These are phyloP conservation scores for Archips crataeganus DNA, from an alignment of 2,888 invertebrate genomes.

Conservation along the genomic window DNA sequence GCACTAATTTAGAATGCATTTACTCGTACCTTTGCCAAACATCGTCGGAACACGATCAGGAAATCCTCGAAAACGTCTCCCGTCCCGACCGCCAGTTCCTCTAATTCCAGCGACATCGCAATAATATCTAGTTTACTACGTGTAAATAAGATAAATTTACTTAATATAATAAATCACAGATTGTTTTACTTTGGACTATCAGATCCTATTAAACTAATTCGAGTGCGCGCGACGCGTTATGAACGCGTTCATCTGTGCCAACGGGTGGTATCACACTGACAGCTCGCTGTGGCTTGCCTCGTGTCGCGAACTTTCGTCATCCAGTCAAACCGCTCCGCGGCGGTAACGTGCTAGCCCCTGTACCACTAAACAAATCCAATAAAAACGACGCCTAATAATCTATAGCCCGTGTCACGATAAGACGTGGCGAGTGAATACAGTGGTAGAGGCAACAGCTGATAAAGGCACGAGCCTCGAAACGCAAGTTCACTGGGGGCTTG, in stretches of 20 bases:
- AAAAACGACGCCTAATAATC: slow-evolving; percentile 27
- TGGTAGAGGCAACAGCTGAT: slow-evolving; percentile 66
- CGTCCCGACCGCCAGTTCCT: slow-evolving; percentile 85
- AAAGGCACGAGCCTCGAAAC: slow-evolving; percentile 59
- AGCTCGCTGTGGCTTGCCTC: slow-evolving; percentile 26
- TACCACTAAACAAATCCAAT: slow-evolving; percentile 40
- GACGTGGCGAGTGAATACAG: slow-evolving; percentile 31
- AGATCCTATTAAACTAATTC: slow-evolving; percentile 68
- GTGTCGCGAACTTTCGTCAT: slow-evolving; percentile 59
- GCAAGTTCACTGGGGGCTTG: slow-evolving; percentile 76
- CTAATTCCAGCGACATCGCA: slow-evolving; percentile 89
- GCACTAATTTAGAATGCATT: slow-evolving; percentile 78
- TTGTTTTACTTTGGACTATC: slow-evolving; percentile 63
- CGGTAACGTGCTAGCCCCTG: slow-evolving; percentile 53
- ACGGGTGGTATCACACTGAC: slow-evolving; percentile 69
- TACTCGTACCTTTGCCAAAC: slow-evolving; percentile 88
- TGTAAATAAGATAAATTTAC: slow-evolving; percentile 56
- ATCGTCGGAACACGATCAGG: slow-evolving; percentile 88
- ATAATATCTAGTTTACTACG: slow-evolving; percentile 54
- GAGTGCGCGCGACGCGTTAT: slow-evolving; percentile 61
- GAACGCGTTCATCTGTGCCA: slow-evolving; percentile 58
- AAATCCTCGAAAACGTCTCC: slow-evolving; percentile 92
- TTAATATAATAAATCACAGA: slow-evolving; percentile 72
- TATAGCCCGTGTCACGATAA: slow-evolving; percentile 26
- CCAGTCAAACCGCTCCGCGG: slow-evolving; percentile 64